These are phyloP conservation scores for Rhagonycha lutea DNA, from an alignment of 2,888 invertebrate genomes.

Conservation along the genomic window DNA sequence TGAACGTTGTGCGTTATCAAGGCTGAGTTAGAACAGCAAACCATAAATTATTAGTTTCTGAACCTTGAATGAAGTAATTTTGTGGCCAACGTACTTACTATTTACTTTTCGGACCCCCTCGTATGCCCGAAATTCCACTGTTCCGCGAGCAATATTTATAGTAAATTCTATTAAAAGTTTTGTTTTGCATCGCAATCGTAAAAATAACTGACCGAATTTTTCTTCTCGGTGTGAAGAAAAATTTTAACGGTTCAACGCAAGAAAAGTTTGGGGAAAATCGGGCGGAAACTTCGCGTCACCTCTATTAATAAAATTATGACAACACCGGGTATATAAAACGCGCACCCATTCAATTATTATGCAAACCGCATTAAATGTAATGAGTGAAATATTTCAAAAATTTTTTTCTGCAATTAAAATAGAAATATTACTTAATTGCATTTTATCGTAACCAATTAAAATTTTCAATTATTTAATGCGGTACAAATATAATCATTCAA, in stretches of 20 bases:
- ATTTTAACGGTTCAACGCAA: background rate
- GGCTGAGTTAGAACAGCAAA: background rate
- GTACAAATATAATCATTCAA: background rate
- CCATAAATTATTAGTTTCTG: background rate
- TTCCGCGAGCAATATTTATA: background rate
- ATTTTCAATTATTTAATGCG: background rate
- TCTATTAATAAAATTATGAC: background rate
- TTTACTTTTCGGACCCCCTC: background rate
- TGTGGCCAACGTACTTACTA: background rate
- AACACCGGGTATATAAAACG: background rate
- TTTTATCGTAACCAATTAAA: background rate
- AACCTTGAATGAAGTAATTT: background rate
- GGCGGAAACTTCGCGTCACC: background rate
- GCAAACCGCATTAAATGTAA: background rate
- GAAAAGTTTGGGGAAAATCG: background rate
- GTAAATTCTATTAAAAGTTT: background rate
- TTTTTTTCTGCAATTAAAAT: background rate
- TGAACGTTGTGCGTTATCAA: background rate
- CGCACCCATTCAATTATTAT: background rate
- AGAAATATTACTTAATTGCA: background rate
- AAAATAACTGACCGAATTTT: slow-evolving; percentile 21
- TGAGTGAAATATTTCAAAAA: background rate
- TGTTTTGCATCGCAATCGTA: background rate
- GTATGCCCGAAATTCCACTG: background rate
- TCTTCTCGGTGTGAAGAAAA: background rate